phyloP scores from a whole-genome alignment of 2,888 invertebrate genomes.

The Augiades crinisus region DNA sequence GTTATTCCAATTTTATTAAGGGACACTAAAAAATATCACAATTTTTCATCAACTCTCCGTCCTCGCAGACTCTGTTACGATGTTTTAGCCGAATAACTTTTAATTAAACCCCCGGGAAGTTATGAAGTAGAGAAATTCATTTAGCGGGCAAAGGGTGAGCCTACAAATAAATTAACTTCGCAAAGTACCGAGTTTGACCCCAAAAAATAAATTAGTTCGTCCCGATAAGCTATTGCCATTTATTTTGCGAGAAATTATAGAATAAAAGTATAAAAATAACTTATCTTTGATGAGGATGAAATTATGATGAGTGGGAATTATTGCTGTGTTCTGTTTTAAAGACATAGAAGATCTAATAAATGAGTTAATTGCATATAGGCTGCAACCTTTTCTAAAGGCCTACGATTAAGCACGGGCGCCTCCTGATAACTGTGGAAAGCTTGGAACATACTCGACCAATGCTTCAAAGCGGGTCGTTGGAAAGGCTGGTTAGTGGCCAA shows the following conservation, averaged over 20 bases:
- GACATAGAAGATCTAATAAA: no score
- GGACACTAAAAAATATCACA: conserved; percentile 18
- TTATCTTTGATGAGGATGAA: neutral
- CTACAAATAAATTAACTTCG: conserved; percentile 26
- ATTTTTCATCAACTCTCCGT: conserved; percentile 22
- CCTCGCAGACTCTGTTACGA: conserved; percentile 19
- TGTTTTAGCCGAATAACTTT: conserved; percentile 33
- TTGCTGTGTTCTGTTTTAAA: no score
- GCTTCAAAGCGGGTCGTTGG: no score
- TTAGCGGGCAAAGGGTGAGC: conserved; percentile 26
- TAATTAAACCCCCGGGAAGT: conserved; percentile 36
- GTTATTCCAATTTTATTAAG: neutral
- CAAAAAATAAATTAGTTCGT: conserved; percentile 25
- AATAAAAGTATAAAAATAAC: neutral
- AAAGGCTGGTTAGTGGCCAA: no score
- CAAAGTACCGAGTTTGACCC: conserved; percentile 19
- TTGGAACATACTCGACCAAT: no score
- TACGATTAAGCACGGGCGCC: no score
- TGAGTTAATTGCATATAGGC: no score
- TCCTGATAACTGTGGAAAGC: no score
- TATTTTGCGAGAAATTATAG: conserved; percentile 10
- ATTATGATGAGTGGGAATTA: no score
- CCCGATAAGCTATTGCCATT: conserved; percentile 19
- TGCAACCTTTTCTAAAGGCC: no score
- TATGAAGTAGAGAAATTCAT: conserved; percentile 33